phyloP scores from a whole-genome alignment of 2,888 invertebrate species.

The Zeuzera pyrina region DNA sequence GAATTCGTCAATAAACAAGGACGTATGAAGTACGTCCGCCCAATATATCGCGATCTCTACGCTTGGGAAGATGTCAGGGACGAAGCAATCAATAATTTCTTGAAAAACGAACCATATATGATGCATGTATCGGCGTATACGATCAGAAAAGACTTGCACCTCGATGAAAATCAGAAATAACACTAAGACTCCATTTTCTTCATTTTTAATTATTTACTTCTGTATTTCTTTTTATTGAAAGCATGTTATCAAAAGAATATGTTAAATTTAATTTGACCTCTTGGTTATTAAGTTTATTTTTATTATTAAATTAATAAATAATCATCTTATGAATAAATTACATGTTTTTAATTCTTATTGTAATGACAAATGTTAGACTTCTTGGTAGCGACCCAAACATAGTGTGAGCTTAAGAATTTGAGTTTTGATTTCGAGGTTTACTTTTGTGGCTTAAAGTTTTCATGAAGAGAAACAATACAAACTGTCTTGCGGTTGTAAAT shows the following conservation, averaged over 20 bases:
- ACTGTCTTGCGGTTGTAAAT: too few relatives aligned
- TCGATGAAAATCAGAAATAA: slow-evolving; percentile 24
- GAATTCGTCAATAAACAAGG: slow-evolving; percentile 88
- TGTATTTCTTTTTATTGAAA: not conserved
- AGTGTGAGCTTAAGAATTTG: too few relatives aligned
- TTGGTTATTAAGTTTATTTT: slow-evolving; percentile 17
- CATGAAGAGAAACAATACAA: too few relatives aligned
- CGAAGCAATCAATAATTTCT: slow-evolving; percentile 81
- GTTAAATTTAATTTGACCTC: too few relatives aligned
- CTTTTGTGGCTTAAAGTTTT: too few relatives aligned
- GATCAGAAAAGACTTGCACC: slow-evolving; percentile 82
- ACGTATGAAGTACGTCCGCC: slow-evolving; percentile 92
- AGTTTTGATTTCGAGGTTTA: too few relatives aligned
- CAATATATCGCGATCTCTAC: slow-evolving; percentile 88
- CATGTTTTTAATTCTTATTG: too few relatives aligned
- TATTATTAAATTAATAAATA: slow-evolving; percentile 2
- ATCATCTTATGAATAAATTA: slow-evolving; percentile 2
- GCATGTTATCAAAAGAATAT: too few relatives aligned
- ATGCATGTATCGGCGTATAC: slow-evolving; percentile 86
- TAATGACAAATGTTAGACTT: too few relatives aligned
- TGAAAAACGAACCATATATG: slow-evolving; percentile 80
- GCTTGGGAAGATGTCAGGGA: slow-evolving; percentile 82
- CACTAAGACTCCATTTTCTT: not conserved
- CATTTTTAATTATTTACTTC: not conserved
- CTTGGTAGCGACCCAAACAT: too few relatives aligned